Conservation (phyloP, 92 coral and sea anemone genomes). For the Zoanthus solanderi region DNA sequence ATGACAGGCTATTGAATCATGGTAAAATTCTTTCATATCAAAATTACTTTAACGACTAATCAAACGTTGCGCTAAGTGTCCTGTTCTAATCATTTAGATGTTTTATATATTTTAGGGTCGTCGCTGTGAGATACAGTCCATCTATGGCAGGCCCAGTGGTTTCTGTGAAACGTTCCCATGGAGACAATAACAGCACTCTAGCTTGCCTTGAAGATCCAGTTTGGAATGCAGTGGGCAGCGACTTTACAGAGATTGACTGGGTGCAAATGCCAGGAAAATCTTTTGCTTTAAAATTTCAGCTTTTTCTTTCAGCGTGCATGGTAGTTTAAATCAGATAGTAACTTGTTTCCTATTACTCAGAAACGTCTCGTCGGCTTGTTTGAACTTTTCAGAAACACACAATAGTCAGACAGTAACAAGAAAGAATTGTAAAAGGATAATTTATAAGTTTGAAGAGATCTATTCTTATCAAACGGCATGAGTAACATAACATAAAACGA, state of each 20-base stretch:
- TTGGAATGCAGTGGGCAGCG: constrained; percentile 83
- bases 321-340: constrained; percentile 5
- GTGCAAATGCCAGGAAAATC: constrained; percentile 85
- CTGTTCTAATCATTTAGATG: no score
- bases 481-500: no score
- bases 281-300: constrained; percentile 70
- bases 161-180: constrained; percentile 74
- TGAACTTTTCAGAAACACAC: background rate
- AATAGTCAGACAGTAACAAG: no score
- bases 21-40: no score
- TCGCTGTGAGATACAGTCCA: constrained; percentile 81
- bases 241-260: constrained; percentile 78
- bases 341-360: background rate
- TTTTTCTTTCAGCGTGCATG: constrained; percentile 75
- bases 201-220: constrained; percentile 69
- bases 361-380: background rate
- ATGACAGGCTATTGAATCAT: no score
- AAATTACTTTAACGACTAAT: background rate
- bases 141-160: constrained; percentile 71
- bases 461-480: no score
- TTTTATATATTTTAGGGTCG: constrained; percentile 51
- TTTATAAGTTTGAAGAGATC: no score
- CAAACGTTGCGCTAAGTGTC: background rate
- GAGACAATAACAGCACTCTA: constrained; percentile 61
- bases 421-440: no score